phyloP scores from a whole-genome alignment of 2,888 invertebrate genomes.

The Rhagium mordax region DNA sequence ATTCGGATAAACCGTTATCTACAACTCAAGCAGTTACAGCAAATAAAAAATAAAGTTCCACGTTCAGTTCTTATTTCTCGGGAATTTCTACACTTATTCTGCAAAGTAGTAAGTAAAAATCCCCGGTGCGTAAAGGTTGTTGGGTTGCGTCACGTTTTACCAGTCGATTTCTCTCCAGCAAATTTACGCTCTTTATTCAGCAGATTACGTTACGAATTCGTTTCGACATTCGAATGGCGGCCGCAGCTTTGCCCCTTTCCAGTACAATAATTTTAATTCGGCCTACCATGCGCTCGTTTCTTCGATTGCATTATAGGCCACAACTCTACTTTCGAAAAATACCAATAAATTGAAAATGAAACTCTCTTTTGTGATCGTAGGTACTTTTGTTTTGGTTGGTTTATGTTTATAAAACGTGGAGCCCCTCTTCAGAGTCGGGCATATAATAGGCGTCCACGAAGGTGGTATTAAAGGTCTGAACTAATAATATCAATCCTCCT shows the following conservation, averaged over 20 bases:
- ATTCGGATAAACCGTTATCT: not conserved
- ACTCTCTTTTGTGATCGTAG: too few relatives aligned
- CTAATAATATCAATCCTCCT: too few relatives aligned
- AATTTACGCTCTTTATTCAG: constrained; percentile 23
- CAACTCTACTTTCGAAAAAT: constrained; percentile 4
- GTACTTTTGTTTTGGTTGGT: not conserved
- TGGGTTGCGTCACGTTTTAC: not conserved
- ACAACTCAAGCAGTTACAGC: too few relatives aligned
- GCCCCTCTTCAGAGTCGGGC: too few relatives aligned
- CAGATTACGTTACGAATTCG: constrained; percentile 1
- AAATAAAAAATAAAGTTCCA: too few relatives aligned
- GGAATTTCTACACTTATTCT: not conserved
- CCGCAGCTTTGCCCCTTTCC: not conserved
- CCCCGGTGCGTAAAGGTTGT: not conserved
- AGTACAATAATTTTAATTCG: not conserved
- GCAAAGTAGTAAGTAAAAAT: not conserved
- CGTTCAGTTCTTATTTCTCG: not conserved
- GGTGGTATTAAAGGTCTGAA: too few relatives aligned
- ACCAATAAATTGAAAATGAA: not conserved
- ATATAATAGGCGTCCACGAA: too few relatives aligned
- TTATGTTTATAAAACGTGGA: too few relatives aligned
- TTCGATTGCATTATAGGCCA: not conserved
- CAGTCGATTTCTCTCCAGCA: constrained; percentile 20
- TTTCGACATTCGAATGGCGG: constrained; percentile 13
- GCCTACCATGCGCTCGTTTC: not conserved